Conservation (phyloP, 2,113 vertebrate species). For the Sphyrna mokarran region DNA sequence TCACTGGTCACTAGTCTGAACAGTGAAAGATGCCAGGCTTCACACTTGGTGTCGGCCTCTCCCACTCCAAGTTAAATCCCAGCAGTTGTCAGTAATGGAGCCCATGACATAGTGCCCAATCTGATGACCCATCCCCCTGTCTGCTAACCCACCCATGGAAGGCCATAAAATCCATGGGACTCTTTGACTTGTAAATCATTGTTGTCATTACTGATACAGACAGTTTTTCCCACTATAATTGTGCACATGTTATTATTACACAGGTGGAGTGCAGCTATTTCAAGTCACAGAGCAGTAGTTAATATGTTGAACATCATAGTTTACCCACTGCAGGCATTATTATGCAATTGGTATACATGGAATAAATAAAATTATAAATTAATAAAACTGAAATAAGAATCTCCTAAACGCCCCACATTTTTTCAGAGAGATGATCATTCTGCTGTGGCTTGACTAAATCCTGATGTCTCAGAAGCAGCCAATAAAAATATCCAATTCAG, state of each 20-base stretch:
- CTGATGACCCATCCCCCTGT: background rate
- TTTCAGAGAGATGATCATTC: slow-evolving; percentile 39
- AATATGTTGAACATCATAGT: background rate
- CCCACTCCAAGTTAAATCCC: background rate
- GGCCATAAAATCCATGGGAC: background rate
- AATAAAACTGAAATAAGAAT: slow-evolving; percentile 49
- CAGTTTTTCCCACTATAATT: background rate
- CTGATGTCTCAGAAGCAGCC: background rate
- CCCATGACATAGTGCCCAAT: background rate
- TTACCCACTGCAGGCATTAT: too few species aligned
- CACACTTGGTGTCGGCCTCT: background rate
- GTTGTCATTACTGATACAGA: background rate
- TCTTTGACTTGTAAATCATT: background rate
- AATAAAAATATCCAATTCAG: background rate
- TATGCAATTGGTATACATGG: background rate
- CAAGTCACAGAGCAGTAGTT: background rate
- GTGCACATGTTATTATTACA: background rate
- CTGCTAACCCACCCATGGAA: too few species aligned
- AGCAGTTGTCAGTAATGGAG: background rate
- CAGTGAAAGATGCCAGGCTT: background rate
- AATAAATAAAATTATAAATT: background rate
- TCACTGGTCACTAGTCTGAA: background rate
- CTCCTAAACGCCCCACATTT: slow-evolving; percentile 43
- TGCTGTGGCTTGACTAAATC: background rate
- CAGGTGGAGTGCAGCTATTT: background rate